Evolutionary conservation across 2,888 invertebrate genomes (phyloP).

Genomic region (Brachyptera putata): DNA sequence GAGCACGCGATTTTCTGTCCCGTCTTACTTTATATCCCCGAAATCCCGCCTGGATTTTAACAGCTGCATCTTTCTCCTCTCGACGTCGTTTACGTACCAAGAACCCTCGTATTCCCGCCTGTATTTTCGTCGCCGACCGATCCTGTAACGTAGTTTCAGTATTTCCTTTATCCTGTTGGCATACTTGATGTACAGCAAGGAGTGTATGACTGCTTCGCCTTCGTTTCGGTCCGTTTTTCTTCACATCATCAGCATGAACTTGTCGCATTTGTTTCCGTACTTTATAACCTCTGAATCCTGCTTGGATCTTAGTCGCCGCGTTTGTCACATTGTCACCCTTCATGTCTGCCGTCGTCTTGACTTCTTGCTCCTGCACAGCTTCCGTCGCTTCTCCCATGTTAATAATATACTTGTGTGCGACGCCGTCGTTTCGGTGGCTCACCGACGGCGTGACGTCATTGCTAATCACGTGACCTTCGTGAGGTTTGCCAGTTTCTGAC

Average conservation of each 20-base stretch:
- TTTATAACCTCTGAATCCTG: constrained; percentile 53
- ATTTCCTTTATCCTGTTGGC: constrained; percentile 28
- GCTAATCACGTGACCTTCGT: constrained; percentile 1
- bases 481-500: neutral
- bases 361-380: constrained; percentile 24
- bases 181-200: neutral
- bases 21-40: constrained; percentile 47
- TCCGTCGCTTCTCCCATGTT: constrained; percentile 12
- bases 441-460: neutral
- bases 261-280: constrained; percentile 29
- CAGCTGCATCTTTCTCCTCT: constrained; percentile 43
- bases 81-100: constrained; percentile 54
- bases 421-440: constrained; percentile 5
- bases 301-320: constrained; percentile 55
- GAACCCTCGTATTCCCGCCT: constrained; percentile 64
- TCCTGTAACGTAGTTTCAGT: constrained; percentile 37
- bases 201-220: constrained; percentile 8
- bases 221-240: constrained; percentile 20
- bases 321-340: constrained; percentile 36
- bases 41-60: constrained; percentile 47
- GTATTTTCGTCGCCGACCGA: constrained; percentile 56
- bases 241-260: neutral
- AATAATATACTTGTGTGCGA: neutral
- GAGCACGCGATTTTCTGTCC: constrained; percentile 41
- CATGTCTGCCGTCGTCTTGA: constrained; percentile 48